Percentiles rank a stretch among this genome's conserved stretches.
phyloP scores from a whole-genome alignment of 2,113 vertebrate genomes.

The Irena cyanogastra region DNA sequence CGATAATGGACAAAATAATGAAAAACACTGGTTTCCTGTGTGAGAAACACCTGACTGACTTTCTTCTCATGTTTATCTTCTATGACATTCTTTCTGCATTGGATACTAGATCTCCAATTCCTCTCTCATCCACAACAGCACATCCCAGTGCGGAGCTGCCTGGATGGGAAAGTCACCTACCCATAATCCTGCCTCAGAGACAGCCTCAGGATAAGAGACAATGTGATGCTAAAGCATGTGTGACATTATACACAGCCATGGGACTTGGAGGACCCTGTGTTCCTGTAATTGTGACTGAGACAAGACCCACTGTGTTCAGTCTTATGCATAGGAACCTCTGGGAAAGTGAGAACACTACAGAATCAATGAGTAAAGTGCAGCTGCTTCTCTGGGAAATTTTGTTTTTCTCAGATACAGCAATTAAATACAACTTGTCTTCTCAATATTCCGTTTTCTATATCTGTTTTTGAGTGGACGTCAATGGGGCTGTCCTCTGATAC shows the following conservation, averaged over 20 bases:
- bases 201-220: accelerated
- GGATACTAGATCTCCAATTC: not conserved
- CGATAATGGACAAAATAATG: not conserved
- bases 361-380: not conserved
- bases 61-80: not conserved
- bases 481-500: not conserved
- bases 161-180: not conserved
- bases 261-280: not conserved
- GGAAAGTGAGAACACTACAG: not conserved
- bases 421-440: not conserved
- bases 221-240: not conserved
- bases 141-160: not conserved
- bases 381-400: not conserved
- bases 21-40: not conserved
- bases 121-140: not conserved
- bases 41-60: not conserved
- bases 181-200: not conserved
- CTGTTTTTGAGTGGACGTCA: not conserved
- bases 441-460: not conserved
- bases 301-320: accelerated
- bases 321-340: not conserved
- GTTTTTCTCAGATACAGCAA: not conserved
- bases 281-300: not conserved
- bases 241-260: not conserved
- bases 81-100: accelerated